Evolutionary conservation across 2,113 vertebrate genomes (phyloP), one percentile per base, ranked within the genome.

Genomic region (Scophthalmus maximus): DNA sequence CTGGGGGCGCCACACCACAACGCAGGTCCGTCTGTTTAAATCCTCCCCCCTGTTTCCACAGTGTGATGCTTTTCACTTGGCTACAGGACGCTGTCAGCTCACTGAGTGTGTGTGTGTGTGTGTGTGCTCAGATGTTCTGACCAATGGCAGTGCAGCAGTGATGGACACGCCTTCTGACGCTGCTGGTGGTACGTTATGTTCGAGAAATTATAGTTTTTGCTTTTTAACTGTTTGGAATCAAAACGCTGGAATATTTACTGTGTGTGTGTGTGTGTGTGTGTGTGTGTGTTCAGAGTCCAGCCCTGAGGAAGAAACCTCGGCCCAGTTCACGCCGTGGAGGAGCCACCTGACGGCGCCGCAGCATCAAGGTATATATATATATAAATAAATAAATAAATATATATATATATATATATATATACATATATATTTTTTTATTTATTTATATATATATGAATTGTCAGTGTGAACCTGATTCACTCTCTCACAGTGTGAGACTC

Each of bases 341-440:
- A 91, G 73, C 72, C 92, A 92, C 86, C 66, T 79, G 70, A 8
- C 51, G 74, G 73, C 30, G 47, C 68, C 67, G 32, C 44, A 57
- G 63, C 70, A 46, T 27, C 46, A 34, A 25, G 75, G 86, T 85
- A 6, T 23, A 1, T 23, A 3, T 22, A 18, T 6, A 8, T 52
- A 0, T 62, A 8, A 9, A 30, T 10, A 18, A 53, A 27, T 51
- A 27, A 44, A 46, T 3, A 23, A 51, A 51, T 14, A 3, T 6
- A 15, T 40, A 9, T 34, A 9, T 34, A 9, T 34, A 9, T 34
- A 9, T 34, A 9, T 34, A 9, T 34, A 9, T 34, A 9, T 34
- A 9, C 9, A 9, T 34, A n/a, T 46, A n/a, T n/a, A n/a, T n/a
- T n/a, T n/a, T n/a, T n/a, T n/a, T n/a, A n/a, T n/a, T n/a, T n/a